Percentiles rank a stretch among this genome's conserved stretches.
Conservation (phyloP, 2,888 invertebrate genomes). For the Cartodere bifasciata region DNA sequence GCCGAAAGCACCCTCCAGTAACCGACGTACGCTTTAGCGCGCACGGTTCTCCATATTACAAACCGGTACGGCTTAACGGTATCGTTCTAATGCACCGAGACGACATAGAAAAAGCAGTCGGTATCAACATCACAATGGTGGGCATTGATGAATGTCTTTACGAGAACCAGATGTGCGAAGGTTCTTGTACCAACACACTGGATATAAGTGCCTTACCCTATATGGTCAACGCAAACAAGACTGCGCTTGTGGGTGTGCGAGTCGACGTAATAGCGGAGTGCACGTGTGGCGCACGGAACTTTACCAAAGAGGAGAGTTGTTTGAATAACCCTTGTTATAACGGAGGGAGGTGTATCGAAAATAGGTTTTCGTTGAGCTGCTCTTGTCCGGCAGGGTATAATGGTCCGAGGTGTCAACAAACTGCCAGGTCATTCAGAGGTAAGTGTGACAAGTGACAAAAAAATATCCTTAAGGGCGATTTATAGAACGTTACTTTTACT, state of each 20-base stretch:
- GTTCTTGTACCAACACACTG: slow-evolving; percentile 87
- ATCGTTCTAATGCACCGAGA: slow-evolving; percentile 86
- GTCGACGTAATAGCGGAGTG: slow-evolving; percentile 88
- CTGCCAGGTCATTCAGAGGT: slow-evolving; percentile 88
- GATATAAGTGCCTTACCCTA: slow-evolving; percentile 82
- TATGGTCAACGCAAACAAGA: slow-evolving; percentile 95
- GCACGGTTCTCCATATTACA: slow-evolving; percentile 91
- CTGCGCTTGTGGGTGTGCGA: slow-evolving; percentile 89
- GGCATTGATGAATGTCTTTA: slow-evolving; percentile 94
- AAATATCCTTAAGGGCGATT: no score
- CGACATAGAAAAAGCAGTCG: slow-evolving; percentile 88
- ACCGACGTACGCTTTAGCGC: slow-evolving; percentile 91
- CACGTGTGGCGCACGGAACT: slow-evolving; percentile 86
- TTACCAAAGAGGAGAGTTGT: slow-evolving; percentile 81
- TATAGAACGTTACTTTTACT: no score
- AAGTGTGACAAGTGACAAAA: no score
- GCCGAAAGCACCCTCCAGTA: slow-evolving; percentile 73
- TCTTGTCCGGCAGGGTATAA: slow-evolving; percentile 86
- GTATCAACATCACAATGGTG: slow-evolving; percentile 93
- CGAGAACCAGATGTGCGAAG: slow-evolving; percentile 91
- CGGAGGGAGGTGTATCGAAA: slow-evolving; percentile 90
- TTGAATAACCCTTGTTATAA: slow-evolving; percentile 86
- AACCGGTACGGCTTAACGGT: slow-evolving; percentile 87
- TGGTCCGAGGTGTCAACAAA: slow-evolving; percentile 95
- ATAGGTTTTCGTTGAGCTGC: slow-evolving; percentile 76